Base-by-base conservation (phyloP, 2,113 vertebrate species). In the Eubucco bourcierii region DNA sequence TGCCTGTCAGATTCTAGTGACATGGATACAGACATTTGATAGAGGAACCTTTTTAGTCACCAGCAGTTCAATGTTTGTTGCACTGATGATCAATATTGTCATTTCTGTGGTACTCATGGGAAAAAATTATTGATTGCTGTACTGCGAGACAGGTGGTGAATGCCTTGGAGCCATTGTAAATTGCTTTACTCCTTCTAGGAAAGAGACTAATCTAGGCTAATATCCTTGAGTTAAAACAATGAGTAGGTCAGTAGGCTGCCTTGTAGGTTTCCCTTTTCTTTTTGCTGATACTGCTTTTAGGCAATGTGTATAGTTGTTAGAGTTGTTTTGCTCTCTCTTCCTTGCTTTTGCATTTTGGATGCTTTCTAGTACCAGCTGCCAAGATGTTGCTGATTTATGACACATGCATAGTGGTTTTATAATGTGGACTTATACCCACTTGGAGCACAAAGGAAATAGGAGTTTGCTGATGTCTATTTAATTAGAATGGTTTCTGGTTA, bases 391-490 rank as follows among this genome's bases (percentile, higher is more conserved):
- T 94, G 87, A 95, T 96, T 92, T 94, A 93, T 95, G 96, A 78
- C 89, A 80, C 84, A 93, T 94, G 84, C 89, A 23, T 67, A 47
- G 93, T 85, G 94, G 94, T 94, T 96, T 94, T 93, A 80, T 89
- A 91, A 83, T 89, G 81, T 94, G 84, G 79, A 83, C 87, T 85
- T 81, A 89, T 92, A 93, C 0, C 84, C 75, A 89, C 72, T 92
- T 78, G 89, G 82, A 96, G 75, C 93, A 93, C 91, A 95, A 96
- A 93, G 93, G 89, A 96, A 96, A 92, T 85, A 66, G 60, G 87
- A 93, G 89, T 91, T 96, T 92, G 81, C 81, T 96, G 94, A 95
- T 94, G 93, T 87, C 95, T 90, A 31, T 95, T 96, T 94, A 93
- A 90, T 94, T 93, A 74, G 91, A 64, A 94, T 92, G 87, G 91